Percentiles rank a stretch among this genome's conserved stretches.
These are phyloP conservation scores for Sinelater perroti DNA, from an alignment of 2,888 invertebrate species.

Conservation along the genomic window DNA sequence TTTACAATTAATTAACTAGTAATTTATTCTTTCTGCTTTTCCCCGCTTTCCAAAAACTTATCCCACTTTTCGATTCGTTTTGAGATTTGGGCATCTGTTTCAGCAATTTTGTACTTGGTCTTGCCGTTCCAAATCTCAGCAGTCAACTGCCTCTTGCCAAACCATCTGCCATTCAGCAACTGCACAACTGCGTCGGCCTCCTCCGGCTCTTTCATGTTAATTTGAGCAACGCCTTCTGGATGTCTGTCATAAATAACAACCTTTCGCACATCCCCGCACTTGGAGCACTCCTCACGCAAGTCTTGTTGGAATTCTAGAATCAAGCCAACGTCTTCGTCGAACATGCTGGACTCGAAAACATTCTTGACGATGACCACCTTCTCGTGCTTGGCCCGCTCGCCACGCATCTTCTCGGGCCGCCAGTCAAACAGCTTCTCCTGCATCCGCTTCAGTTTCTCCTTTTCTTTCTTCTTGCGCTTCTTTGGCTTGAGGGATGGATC, in stretches of 20 bases:
- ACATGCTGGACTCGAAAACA: slow-evolving; percentile 87
- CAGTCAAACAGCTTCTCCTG: slow-evolving; percentile 96
- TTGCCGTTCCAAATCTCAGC: slow-evolving; percentile 96
- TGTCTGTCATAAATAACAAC: slow-evolving; percentile 91
- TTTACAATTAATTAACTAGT: too few relatives aligned
- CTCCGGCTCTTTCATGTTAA: slow-evolving; percentile 89
- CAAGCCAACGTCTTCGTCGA: slow-evolving; percentile 87
- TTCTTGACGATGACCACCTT: slow-evolving; percentile 92
- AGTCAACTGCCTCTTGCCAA: slow-evolving; percentile 83
- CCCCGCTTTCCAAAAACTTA: slow-evolving; percentile 73
- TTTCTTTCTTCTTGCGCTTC: slow-evolving; percentile 86
- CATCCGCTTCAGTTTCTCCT: slow-evolving; percentile 89
- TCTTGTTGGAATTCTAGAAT: slow-evolving; percentile 93
- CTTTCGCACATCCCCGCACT: slow-evolving; percentile 92
- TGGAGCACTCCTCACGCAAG: slow-evolving; percentile 85
- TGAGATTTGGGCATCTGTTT: slow-evolving; percentile 87
- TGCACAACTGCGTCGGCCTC: slow-evolving; percentile 90
- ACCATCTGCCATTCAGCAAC: slow-evolving; percentile 89
- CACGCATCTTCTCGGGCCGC: slow-evolving; percentile 91
- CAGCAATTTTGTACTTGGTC: slow-evolving; percentile 84
- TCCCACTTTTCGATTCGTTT: slow-evolving; percentile 89
- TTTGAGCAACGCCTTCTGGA: slow-evolving; percentile 93
- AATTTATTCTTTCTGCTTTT: slow-evolving; percentile 11
- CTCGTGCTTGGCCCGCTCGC: slow-evolving; percentile 88
- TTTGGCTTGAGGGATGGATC: slow-evolving; percentile 93